Conservation (phyloP, 1,140 invertebrate genomes). For the Cataglyphis hispanica region DNA sequence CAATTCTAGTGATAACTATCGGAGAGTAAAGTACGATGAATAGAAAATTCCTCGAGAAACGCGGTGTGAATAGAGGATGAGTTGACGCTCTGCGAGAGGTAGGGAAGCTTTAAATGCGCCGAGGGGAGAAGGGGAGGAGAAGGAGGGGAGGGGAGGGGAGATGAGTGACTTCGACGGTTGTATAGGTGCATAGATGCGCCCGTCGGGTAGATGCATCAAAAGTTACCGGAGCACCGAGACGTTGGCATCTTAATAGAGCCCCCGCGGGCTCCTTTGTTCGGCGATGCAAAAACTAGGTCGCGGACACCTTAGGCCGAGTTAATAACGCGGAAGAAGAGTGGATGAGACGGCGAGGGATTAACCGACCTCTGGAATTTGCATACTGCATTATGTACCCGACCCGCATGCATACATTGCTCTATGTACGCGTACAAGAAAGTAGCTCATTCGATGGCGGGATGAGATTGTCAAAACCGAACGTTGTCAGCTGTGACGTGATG, state of each 20-base stretch:
- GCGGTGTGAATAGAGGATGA: background rate
- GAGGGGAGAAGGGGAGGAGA: too few relatives aligned
- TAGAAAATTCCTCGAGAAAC: background rate
- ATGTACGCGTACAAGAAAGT: conserved; percentile 29
- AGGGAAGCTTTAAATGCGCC: conserved; percentile 69
- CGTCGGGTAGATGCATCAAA: conserved; percentile 45
- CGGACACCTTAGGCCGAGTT: conserved; percentile 69
- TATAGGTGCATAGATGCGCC: background rate
- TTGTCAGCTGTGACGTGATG: background rate
- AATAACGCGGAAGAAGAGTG: conserved; percentile 66
- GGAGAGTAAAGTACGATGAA: background rate
- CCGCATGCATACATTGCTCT: background rate
- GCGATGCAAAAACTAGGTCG: conserved; percentile 74
- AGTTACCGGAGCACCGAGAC: conserved; percentile 28
- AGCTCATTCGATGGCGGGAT: conserved; percentile 17
- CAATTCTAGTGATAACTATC: conserved; percentile 11
- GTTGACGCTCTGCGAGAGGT: conserved; percentile 54
- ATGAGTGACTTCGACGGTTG: conserved; percentile 44
- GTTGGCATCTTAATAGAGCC: conserved; percentile 69
- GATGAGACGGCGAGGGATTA: background rate
- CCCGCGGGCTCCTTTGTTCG: conserved; percentile 68
- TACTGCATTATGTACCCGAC: conserved; percentile 57
- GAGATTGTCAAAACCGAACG: conserved; percentile 38
- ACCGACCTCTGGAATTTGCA: conserved; percentile 59
- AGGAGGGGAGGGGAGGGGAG: too few relatives aligned